Base-by-base conservation (phyloP, 1,140 invertebrate genomes). In the Euglossa dilemma region DNA sequence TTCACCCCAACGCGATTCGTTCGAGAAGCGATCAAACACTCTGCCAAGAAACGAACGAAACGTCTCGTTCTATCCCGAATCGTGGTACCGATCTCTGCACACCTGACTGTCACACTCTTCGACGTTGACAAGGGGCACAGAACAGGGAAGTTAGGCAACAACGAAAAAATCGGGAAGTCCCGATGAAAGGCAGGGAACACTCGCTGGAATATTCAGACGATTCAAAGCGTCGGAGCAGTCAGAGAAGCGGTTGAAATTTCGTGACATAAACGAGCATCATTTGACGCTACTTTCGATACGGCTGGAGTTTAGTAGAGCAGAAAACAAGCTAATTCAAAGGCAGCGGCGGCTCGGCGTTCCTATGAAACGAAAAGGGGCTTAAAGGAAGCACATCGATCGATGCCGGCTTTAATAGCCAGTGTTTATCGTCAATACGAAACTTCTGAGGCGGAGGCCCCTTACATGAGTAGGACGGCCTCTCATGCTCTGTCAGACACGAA, bases 271-370 rank as follows among this genome's bases (percentile, higher is more conserved):
- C 50, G 43, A 63, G 20, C 69, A n/a, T 71, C 69, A 66, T 84
- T 80, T 84, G 69, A 52, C 61, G 61, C 25, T 66, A 59, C 47
- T 84, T 73, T 80, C 70, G 78, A 75, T 70, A 74, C 54, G 43
- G n/a, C 7, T 23, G 23, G n/a, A 81, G 63, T 75, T n/a, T 69
- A 84, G 56, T 74, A 47, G 78, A 74, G 83, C 78, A 52, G 82
- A 79, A 84, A 84, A 84, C 69, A 73, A 70, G 78, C 63, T 81
- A 84, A 84, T 84, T 73, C 77, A 73, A 80, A 64, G 75, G 67
- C 66, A 72, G 25, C 57, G 45, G 66, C 43, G 45, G 66, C 43
- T 56, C 54, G 69, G 45, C 23, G 69, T 80, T 56, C 59, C 70
- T 69, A 52, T 56, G 71, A 66, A n/a, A 67, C 25, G 82, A 57